phyloP scores from a whole-genome alignment of 2,888 invertebrate genomes.

The Smittia aterrima region DNA sequence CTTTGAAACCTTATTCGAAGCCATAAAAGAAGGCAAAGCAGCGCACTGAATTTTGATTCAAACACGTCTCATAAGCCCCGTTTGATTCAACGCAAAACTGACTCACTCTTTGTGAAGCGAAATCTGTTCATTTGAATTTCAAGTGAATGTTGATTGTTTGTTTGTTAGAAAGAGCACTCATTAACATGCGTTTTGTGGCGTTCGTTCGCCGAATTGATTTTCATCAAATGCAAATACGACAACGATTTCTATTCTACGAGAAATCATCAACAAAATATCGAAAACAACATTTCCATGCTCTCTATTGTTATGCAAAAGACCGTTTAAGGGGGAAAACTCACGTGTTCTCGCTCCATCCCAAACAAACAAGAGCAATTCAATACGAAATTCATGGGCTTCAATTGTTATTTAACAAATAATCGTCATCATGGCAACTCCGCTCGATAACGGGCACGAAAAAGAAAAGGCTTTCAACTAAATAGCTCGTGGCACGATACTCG shows the following conservation, averaged over 20 bases:
- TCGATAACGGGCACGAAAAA: not conserved
- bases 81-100: no score
- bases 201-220: not conserved
- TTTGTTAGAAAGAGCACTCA: no score
- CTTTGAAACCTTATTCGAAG: no score
- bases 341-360: not conserved
- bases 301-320: constrained; percentile 5
- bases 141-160: no score
- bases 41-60: no score
- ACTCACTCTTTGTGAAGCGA: no score
- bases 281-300: constrained; percentile 11
- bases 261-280: constrained; percentile 14
- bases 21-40: no score
- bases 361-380: constrained; percentile 14
- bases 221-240: not conserved
- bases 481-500: not conserved
- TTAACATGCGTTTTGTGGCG: no score
- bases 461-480: not conserved
- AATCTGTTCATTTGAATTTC: no score
- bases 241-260: not conserved
- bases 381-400: constrained; percentile 2
- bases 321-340: not conserved
- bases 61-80: no score
- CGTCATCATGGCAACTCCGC: not conserved
- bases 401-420: constrained; percentile 27